These are phyloP conservation scores for Brachypteracias leptosomus DNA, from an alignment of 2,113 vertebrate genomes.

Conservation along the genomic window DNA sequence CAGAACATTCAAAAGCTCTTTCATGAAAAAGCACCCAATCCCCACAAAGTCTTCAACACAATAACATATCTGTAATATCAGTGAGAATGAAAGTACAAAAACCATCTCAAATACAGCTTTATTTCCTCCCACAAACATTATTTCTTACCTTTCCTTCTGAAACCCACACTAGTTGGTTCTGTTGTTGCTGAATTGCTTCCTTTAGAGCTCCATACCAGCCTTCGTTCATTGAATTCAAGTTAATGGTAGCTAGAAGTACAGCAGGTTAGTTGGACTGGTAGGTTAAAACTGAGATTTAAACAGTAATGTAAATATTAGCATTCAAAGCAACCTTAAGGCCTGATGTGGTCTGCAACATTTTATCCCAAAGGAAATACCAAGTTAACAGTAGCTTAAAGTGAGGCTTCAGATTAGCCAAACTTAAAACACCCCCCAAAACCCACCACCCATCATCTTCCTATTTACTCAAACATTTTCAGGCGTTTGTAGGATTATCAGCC, in stretches of 20 bases:
- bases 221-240: slow-evolving; percentile 98
- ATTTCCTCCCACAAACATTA: neutral
- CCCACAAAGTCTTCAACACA: neutral
- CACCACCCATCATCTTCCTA: neutral
- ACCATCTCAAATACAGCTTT: neutral
- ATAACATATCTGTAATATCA: neutral
- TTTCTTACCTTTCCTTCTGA: slow-evolving; percentile 96
- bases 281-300: neutral
- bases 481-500: too few relatives aligned
- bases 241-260: slow-evolving; percentile 90
- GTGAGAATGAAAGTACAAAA: neutral
- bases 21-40: neutral
- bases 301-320: neutral
- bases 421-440: neutral
- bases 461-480: too few relatives aligned
- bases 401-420: neutral
- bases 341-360: neutral
- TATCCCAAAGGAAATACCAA: neutral
- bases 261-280: neutral
- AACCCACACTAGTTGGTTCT: slow-evolving; percentile 98
- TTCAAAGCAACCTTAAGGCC: neutral
- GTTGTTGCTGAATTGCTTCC: slow-evolving; percentile 94
- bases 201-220: slow-evolving; percentile 98
- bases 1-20: neutral
- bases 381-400: neutral